These are phyloP conservation scores for Diphyllodes magnificus DNA, from an alignment of 2,113 vertebrate genomes.

Conservation along the genomic window DNA sequence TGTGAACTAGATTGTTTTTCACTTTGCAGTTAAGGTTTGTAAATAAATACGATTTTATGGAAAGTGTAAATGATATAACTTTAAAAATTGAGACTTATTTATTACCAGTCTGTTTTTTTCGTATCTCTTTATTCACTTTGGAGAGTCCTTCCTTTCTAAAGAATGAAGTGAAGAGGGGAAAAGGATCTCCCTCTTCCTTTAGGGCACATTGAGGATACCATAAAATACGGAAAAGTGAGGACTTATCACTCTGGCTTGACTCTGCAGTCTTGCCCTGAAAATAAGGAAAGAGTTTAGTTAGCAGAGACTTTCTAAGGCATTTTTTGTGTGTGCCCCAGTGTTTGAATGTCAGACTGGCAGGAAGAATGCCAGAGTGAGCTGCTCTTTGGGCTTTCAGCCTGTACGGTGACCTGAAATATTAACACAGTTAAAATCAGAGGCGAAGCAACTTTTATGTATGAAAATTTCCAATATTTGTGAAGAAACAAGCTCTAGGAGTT, in stretches of 20 bases:
- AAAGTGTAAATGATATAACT: not conserved
- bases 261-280: not conserved
- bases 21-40: not conserved
- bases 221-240: not conserved
- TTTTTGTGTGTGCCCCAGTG: not conserved
- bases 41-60: not conserved
- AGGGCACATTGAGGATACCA: not conserved
- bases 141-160: not conserved
- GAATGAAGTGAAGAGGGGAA: not conserved
- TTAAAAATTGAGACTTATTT: not conserved
- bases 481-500: not conserved
- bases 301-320: rapidly evolving
- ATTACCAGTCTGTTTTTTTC: not conserved
- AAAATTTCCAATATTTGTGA: not conserved
- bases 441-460: not conserved
- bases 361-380: not conserved
- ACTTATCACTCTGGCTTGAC: rapidly evolving
- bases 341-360: not conserved
- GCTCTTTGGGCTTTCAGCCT: not conserved
- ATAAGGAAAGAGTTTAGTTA: not conserved
- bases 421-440: not conserved
- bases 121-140: not conserved
- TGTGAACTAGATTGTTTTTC: not conserved
- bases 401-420: not conserved
- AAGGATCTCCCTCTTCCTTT: not conserved